Evolutionary conservation across 2,888 invertebrate genomes (phyloP).

Genomic region (Agrochola lychnidis): DNA sequence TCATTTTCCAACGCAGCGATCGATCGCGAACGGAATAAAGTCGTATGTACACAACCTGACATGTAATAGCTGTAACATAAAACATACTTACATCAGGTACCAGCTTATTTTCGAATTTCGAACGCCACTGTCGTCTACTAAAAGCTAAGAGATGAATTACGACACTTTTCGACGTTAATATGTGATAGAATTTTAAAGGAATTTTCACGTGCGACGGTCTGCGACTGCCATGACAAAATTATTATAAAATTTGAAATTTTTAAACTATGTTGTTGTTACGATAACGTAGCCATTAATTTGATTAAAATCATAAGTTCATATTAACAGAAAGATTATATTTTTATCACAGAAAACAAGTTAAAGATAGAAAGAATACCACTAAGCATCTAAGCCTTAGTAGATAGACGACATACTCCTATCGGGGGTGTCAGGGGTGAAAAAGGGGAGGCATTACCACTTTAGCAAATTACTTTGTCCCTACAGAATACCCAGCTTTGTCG

Average conservation of each 20-base stretch:
- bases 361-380: constrained; percentile 51
- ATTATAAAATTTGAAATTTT: constrained; percentile 43
- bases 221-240: constrained; percentile 22
- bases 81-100: constrained; percentile 54
- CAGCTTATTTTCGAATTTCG: constrained; percentile 55
- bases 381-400: constrained; percentile 55
- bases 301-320: constrained; percentile 4
- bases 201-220: constrained; percentile 64
- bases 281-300: background rate
- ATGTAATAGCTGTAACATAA: constrained; percentile 46
- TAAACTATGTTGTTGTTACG: constrained; percentile 1
- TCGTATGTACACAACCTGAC: constrained; percentile 30
- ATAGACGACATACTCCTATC: constrained; percentile 68
- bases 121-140: constrained; percentile 63
- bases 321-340: constrained; percentile 12
- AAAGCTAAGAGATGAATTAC: constrained; percentile 73
- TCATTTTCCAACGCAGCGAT: constrained; percentile 11
- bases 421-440: constrained; percentile 53
- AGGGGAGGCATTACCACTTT: constrained; percentile 79
- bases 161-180: constrained; percentile 75
- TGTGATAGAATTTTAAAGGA: constrained; percentile 71
- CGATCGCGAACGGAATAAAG: constrained; percentile 17
- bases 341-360: constrained; percentile 35
- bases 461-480: constrained; percentile 82
- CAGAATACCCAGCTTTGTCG: constrained; percentile 76